Evolutionary conservation across 1,140 invertebrate species (phyloP).

Genomic region (Lysiphlebus fabarum): DNA sequence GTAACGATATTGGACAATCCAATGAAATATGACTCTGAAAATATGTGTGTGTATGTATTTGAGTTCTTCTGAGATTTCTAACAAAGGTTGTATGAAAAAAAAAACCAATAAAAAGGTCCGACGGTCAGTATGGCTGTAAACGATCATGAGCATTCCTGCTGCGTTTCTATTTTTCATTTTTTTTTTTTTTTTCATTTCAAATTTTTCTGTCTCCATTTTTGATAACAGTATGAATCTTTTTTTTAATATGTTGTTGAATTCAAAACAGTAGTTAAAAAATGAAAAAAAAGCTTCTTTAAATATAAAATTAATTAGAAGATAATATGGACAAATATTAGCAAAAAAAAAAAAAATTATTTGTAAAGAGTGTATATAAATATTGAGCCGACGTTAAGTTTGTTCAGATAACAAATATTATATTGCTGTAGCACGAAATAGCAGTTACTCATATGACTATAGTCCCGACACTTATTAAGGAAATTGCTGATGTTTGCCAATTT

Average conservation of each 20-base stretch:
- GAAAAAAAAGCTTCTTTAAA: slow-evolving; percentile 3
- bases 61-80: slow-evolving; percentile 28
- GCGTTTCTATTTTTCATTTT: slow-evolving; percentile 25
- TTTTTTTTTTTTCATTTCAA: not conserved
- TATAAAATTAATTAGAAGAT: not conserved
- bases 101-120: slow-evolving; percentile 44
- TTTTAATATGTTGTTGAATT: no score
- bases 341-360: no score
- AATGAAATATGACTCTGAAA: no score
- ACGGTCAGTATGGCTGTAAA: slow-evolving; percentile 47
- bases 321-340: no score
- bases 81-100: slow-evolving; percentile 52
- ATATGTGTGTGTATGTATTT: no score
- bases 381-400: no score
- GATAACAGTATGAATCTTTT: no score
- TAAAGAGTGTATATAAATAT: no score
- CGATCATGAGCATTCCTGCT: slow-evolving; percentile 50
- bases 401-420: no score
- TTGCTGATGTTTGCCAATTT: slow-evolving; percentile 38
- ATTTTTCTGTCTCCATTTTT: not conserved
- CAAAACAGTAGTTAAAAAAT: not conserved
- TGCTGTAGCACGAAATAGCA: slow-evolving; percentile 46
- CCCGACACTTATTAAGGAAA: slow-evolving; percentile 51
- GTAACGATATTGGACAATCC: no score
- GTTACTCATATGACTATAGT: slow-evolving; percentile 56